These are phyloP conservation scores for Crotalus helleri DNA, from an alignment of 2,113 vertebrate genomes.

Conservation along the genomic window DNA sequence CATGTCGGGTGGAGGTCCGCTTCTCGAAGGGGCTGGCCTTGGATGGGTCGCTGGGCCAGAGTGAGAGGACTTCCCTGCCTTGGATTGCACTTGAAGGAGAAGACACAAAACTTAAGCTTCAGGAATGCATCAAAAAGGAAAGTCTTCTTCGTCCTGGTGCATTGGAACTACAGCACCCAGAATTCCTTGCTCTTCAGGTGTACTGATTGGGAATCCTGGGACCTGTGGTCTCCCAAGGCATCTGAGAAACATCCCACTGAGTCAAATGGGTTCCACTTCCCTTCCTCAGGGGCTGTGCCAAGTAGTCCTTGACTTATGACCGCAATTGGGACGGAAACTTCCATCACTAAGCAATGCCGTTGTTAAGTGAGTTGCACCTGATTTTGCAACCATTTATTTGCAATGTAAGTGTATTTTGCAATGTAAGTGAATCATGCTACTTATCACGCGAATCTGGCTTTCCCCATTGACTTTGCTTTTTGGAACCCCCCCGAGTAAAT, in stretches of 20 bases:
- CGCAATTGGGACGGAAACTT: too few relatives aligned
- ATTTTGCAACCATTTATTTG: too few relatives aligned
- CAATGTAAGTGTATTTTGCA: too few relatives aligned
- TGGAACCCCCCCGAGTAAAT: too few relatives aligned
- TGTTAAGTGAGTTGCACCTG: too few relatives aligned
- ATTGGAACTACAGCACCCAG: not conserved
- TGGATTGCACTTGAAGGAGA: constrained; percentile 75
- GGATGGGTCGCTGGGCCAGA: constrained; percentile 76
- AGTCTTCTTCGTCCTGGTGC: not conserved
- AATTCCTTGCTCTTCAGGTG: not conserved
- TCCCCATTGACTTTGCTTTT: too few relatives aligned
- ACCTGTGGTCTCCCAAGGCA: not conserved
- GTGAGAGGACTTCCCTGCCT: constrained; percentile 72
- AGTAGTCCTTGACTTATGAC: too few relatives aligned
- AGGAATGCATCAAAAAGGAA: not conserved
- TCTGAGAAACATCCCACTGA: not conserved
- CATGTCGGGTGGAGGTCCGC: constrained; percentile 70
- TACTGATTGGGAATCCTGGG: not conserved
- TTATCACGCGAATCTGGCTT: too few relatives aligned
- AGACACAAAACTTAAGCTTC: not conserved
- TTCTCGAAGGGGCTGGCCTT: constrained; percentile 72
- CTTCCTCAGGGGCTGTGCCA: not conserved
- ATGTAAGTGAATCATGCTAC: too few relatives aligned
- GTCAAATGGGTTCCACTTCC: not conserved
- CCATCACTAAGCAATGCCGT: too few relatives aligned